Conservation (phyloP, 92 coral and sea anemone species). For the Desmophyllum pertusum region DNA sequence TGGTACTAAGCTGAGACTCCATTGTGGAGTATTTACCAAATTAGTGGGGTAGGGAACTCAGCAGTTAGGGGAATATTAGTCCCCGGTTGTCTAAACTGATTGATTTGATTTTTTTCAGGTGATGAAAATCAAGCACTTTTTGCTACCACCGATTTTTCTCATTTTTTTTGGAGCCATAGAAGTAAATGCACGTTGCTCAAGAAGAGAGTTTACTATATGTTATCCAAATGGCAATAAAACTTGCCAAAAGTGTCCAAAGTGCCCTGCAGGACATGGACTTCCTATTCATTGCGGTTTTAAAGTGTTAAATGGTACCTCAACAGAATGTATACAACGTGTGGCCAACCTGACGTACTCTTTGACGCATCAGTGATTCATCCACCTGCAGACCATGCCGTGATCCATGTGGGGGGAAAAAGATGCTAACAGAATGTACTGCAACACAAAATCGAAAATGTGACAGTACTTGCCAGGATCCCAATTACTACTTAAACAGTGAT, state of each 20-base stretch:
- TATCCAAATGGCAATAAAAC: neutral
- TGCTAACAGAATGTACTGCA: neutral
- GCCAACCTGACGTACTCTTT: neutral
- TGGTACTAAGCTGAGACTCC: too few relatives aligned
- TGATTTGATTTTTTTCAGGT: neutral
- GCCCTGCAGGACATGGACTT: neutral
- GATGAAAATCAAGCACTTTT: too few relatives aligned
- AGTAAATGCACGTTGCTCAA: neutral
- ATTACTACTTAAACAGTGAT: neutral
- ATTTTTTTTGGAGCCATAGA: neutral
- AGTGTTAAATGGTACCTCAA: neutral
- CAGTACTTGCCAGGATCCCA: neutral
- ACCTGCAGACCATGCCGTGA: constrained; percentile 7
- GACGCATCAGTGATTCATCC: neutral
- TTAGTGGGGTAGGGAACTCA: too few relatives aligned
- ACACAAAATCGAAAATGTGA: neutral
- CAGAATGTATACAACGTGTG: neutral
- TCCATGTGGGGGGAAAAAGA: neutral
- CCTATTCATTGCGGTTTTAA: neutral
- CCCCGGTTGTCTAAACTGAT: too few relatives aligned
- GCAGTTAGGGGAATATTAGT: too few relatives aligned
- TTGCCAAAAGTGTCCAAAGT: constrained; percentile 2
- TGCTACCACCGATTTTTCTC: neutral
- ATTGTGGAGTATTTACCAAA: too few relatives aligned
- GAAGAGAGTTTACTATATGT: neutral